phyloP scores from a whole-genome alignment of 2,113 vertebrate genomes.

The Haplochromis vanheusdeni region DNA sequence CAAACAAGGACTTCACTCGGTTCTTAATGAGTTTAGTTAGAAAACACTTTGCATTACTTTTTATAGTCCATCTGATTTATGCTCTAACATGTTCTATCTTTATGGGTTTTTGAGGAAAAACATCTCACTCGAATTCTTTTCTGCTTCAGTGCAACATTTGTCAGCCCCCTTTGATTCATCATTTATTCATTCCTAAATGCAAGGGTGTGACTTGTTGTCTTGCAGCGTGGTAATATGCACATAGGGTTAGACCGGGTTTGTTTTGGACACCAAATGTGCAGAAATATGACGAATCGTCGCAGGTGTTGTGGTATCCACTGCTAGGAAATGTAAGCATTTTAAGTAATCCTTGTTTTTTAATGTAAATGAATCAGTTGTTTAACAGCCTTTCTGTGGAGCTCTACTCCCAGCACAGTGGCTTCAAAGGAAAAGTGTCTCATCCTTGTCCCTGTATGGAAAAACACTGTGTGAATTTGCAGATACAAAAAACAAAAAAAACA shows the following conservation, averaged over 20 bases:
- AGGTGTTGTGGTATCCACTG: not conserved
- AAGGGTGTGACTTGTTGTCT: not conserved
- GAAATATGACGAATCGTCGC: accelerated
- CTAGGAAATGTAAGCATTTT: not conserved
- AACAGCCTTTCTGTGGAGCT: not conserved
- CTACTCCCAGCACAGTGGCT: not conserved
- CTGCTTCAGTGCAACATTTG: not conserved
- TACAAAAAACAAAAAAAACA: not conserved
- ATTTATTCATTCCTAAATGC: not conserved
- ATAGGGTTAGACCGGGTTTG: not conserved
- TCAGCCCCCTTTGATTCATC: not conserved
- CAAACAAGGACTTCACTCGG: not conserved
- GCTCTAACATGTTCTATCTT: not conserved
- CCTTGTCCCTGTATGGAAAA: slow-evolving; percentile 26
- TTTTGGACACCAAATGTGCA: not conserved
- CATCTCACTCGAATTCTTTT: not conserved
- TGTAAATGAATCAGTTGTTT: not conserved
- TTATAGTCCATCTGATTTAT: not conserved
- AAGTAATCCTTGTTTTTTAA: not conserved
- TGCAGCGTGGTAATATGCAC: not conserved
- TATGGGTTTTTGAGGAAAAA: not conserved
- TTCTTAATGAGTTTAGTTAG: not conserved
- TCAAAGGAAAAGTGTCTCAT: not conserved
- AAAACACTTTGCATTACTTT: not conserved
- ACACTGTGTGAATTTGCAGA: not conserved